These are phyloP conservation scores for Drepana falcataria DNA, from an alignment of 2,888 invertebrate genomes.

Conservation along the genomic window DNA sequence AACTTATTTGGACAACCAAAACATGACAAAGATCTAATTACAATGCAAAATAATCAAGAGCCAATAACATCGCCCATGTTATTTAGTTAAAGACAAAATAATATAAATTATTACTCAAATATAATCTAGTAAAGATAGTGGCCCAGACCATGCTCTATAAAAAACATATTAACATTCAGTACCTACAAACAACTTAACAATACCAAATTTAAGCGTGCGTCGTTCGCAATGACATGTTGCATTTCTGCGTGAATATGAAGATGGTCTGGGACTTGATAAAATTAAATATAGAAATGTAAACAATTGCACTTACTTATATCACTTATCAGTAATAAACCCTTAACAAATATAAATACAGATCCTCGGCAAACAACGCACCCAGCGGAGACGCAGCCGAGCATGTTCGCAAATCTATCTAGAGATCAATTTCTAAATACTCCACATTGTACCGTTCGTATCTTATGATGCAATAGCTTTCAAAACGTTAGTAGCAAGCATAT, in stretches of 20 bases:
- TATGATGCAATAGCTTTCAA: not conserved
- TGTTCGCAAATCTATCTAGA: not conserved
- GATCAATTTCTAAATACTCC: conserved; percentile 1
- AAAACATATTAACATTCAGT: no score
- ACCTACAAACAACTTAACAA: no score
- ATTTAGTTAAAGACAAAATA: not conserved
- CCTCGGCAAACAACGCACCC: not conserved
- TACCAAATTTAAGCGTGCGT: no score
- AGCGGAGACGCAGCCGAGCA: not conserved
- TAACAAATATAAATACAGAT: not conserved
- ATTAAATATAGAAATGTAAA: conserved; percentile 3
- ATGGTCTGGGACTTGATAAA: not conserved
- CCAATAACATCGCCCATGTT: not conserved
- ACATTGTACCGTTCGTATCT: not conserved
- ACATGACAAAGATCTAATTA: no score
- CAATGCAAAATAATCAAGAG: no score
- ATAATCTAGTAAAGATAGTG: not conserved
- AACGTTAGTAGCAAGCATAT: not conserved
- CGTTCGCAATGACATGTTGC: no score
- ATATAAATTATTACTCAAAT: not conserved
- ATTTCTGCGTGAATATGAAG: not conserved
- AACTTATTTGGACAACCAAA: no score
- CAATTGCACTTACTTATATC: conserved; percentile 43
- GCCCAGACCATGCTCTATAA: not conserved
- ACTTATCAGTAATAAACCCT: conserved; percentile 18